Evolutionary conservation across 2,113 vertebrate species (phyloP).

Genomic region (Tragelaphus scriptus): DNA sequence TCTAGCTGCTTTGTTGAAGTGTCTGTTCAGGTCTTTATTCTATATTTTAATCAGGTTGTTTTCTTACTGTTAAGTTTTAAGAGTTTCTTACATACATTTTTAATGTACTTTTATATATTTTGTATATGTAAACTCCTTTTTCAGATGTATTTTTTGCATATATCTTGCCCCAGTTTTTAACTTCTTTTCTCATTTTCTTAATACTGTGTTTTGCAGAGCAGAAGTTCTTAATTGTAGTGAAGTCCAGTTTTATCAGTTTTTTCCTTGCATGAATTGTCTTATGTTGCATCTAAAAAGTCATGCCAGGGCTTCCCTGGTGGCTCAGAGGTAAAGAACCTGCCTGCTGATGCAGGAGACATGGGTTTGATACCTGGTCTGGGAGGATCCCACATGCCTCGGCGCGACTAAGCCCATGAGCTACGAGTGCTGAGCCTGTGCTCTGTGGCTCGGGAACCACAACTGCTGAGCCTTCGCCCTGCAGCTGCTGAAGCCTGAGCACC

Average conservation of each 20-base stretch:
- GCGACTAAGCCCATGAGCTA: neutral
- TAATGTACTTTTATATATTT: neutral
- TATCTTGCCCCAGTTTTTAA: neutral
- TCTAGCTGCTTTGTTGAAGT: neutral
- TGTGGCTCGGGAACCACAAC: neutral
- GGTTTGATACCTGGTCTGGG: neutral
- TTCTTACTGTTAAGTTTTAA: neutral
- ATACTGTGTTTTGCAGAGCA: neutral
- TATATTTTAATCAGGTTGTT: neutral
- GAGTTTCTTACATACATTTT: neutral
- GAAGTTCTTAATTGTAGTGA: neutral
- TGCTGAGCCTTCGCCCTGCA: neutral
- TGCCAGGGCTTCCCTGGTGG: neutral
- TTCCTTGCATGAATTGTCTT: neutral
- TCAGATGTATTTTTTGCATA: neutral
- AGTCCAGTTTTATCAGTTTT: neutral
- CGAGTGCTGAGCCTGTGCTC: neutral
- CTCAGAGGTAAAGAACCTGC: neutral
- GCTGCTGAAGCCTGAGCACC: neutral
- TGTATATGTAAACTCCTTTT: neutral
- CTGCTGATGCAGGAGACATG: neutral
- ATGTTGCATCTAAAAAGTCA: neutral
- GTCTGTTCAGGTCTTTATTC: neutral
- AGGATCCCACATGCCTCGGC: neutral
- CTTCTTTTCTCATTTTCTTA: neutral